These are phyloP conservation scores for Sinhomidia bicolor DNA, from an alignment of 2,888 invertebrate species.

Conservation along the genomic window DNA sequence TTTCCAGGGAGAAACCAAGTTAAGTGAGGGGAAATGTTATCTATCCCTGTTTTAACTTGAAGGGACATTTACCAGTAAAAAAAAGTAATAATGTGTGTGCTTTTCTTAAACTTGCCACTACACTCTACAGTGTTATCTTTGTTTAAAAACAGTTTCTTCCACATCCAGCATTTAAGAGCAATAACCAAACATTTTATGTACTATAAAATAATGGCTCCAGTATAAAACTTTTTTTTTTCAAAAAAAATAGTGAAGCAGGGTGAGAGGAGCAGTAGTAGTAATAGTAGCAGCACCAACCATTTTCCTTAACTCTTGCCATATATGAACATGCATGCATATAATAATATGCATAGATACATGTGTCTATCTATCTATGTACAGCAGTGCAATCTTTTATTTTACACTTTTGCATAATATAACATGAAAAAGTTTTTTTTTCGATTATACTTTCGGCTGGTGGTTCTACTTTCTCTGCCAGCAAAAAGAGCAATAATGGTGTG, in stretches of 20 bases:
- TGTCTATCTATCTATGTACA: no score
- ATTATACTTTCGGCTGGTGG: neutral
- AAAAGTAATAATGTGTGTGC: conserved; percentile 7
- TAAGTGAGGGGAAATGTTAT: neutral
- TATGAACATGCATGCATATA: neutral
- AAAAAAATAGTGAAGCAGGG: neutral
- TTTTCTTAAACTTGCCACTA: neutral
- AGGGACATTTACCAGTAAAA: neutral
- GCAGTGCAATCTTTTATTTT: no score
- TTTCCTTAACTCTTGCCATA: neutral
- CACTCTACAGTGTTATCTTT: neutral
- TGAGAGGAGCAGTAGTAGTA: neutral
- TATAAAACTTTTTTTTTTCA: neutral
- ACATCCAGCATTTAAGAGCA: neutral
- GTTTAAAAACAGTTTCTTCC: conserved; percentile 1
- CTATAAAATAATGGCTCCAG: neutral
- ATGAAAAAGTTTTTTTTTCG: neutral
- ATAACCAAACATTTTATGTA: neutral
- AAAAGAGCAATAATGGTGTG: conserved; percentile 8
- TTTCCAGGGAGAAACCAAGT: neutral
- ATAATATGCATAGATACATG: no score
- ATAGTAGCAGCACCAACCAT: neutral
- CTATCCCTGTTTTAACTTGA: neutral
- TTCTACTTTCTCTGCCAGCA: conserved; percentile 4
- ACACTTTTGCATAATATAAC: conserved; percentile 3